Evolutionary conservation across 2,888 invertebrate species (phyloP).

Genomic region (Ceriagrion tenellum): DNA sequence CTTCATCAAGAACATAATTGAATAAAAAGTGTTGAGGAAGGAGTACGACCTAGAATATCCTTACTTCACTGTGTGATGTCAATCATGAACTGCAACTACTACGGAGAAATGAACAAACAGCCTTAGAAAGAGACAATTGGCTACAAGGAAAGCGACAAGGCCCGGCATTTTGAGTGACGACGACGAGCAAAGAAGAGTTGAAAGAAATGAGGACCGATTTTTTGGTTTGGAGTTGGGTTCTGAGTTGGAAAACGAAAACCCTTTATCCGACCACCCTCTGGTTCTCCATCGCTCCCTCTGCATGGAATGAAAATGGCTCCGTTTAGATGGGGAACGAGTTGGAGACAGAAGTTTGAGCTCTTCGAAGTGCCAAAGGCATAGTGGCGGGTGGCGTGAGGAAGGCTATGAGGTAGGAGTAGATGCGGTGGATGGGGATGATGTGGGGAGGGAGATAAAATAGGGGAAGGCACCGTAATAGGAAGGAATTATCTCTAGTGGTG

Average conservation of each 20-base stretch:
- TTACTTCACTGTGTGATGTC: too few species aligned
- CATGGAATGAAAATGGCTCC: neutral
- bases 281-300: neutral
- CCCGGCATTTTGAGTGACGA: too few species aligned
- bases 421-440: neutral
- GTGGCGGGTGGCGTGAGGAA: neutral
- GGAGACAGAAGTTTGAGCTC: slow-evolving; percentile 47
- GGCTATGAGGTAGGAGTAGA: neutral
- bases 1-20: too few species aligned
- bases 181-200: too few species aligned
- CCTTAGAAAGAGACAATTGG: too few species aligned
- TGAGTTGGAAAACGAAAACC: neutral
- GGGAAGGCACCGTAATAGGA: slow-evolving; percentile 14
- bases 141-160: too few species aligned
- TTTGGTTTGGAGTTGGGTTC: neutral
- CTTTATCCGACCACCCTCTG: neutral
- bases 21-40: too few species aligned
- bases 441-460: neutral
- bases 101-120: too few species aligned
- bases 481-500: slow-evolving; percentile 26
- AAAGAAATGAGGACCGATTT: neutral
- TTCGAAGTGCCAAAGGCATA: slow-evolving; percentile 39
- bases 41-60: too few species aligned
- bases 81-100: too few species aligned
- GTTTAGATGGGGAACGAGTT: neutral